Conservation (phyloP, 2,797 vertebrate genomes). For the Antrozous pallidus region DNA sequence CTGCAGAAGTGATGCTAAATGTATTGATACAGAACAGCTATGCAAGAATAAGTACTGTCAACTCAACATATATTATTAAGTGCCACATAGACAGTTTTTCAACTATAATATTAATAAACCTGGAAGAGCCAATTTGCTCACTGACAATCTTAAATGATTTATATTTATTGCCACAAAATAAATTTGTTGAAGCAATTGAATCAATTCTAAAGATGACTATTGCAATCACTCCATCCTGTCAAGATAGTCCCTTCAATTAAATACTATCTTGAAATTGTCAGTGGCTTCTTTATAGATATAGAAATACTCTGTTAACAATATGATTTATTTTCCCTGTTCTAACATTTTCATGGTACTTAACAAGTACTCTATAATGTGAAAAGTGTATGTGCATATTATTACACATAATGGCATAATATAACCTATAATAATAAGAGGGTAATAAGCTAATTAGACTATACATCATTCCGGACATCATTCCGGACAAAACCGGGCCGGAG, state of each 20-base stretch:
- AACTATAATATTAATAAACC: not conserved
- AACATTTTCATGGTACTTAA: not conserved
- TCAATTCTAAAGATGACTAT: not conserved
- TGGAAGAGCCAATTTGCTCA: not conserved
- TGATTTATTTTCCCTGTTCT: not conserved
- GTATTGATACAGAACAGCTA: not conserved
- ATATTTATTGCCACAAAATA: not conserved
- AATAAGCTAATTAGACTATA: too few relatives aligned
- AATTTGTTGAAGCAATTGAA: not conserved
- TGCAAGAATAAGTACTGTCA: not conserved
- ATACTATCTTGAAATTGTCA: not conserved
- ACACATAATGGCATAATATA: not conserved
- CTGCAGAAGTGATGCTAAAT: not conserved
- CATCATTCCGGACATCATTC: too few relatives aligned
- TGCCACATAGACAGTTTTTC: not conserved
- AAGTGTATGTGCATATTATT: not conserved
- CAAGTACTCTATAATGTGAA: not conserved
- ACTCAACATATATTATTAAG: not conserved
- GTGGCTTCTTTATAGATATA: not conserved
- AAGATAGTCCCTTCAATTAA: not conserved
- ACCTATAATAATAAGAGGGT: too few relatives aligned
- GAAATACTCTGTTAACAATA: not conserved
- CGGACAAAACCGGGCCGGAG: too few relatives aligned
- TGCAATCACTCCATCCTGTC: not conserved
- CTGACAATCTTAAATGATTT: not conserved